Evolutionary conservation across 2,888 invertebrate genomes (phyloP), one percentile per base, ranked within the genome.

Genomic region (Thalpophila matura): DNA sequence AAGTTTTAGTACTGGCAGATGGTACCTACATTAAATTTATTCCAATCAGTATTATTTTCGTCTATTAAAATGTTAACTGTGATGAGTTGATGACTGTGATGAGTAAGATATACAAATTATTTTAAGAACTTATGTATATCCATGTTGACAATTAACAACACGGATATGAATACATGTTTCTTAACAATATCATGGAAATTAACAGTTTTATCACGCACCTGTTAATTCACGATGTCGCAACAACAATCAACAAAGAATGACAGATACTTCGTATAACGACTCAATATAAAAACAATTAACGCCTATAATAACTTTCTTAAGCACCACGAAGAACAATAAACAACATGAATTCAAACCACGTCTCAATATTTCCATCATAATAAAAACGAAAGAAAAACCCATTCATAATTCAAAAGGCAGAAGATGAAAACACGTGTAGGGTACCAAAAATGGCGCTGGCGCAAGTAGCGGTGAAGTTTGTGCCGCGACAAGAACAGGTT

Each of bases 401-500:
- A 83, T 83, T 83, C 70, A 78, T 66, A 57, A 81, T 83, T 81
- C 82, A 83, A 81, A 73, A 77, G 77, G 76, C 67, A 77, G 75
- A 80, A 71, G 66, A 79, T 72, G 58, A 69, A n/a, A 83, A 86
- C 86, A 85, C 83, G 85, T 83, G 84, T 85, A 65, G 53, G 31
- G 60, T 77, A 74, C 78, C 82, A 70, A 81, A 86, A 83, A 85
- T 74, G 83, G 86, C 57, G 42, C 42, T 10, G n/a, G 45, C 31
- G 12, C 58, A 66, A 74, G 79, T 77, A 85, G 83, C 83, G 80
- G 87, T 85, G 78, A 77, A 81, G 82, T 86, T 83, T 83, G 85
- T 84, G 74, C 57, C 74, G 58, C 68, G 63, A 20, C 27, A 7
- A 56, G 73, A 85, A 89, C 89, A 85, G 84, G 89, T 89, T 87